Percentiles rank a stretch among this genome's conserved stretches.
Evolutionary conservation across 2,113 vertebrate species (phyloP).

Genomic region (Anhinga rufa): DNA sequence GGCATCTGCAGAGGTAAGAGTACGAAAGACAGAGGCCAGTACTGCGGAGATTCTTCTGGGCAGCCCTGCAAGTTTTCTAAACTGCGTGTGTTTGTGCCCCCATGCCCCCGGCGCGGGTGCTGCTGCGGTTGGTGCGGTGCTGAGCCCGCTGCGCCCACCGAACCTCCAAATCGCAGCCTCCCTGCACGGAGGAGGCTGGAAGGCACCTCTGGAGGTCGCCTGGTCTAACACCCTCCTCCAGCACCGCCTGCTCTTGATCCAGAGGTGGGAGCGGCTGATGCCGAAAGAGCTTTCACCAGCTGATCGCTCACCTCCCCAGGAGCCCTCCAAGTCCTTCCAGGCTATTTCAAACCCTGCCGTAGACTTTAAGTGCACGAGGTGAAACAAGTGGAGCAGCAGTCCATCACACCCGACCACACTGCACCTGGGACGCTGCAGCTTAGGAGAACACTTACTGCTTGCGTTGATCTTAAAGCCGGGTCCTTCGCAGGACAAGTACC

Average conservation of each 20-base stretch:
- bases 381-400: not conserved
- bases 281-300: not conserved
- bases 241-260: not conserved
- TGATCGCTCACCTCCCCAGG: not conserved
- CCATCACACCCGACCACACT: not conserved
- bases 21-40: not conserved
- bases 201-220: not conserved
- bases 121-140: not conserved
- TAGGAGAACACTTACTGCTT: accelerated
- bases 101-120: accelerated
- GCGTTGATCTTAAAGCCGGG: not conserved
- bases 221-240: not conserved
- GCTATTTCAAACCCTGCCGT: not conserved
- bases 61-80: not conserved
- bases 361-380: not conserved
- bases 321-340: not conserved
- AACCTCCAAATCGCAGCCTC: not conserved
- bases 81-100: no score
- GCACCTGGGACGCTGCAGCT: not conserved
- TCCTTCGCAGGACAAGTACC: accelerated
- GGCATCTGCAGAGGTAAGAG: not conserved
- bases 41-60: not conserved
- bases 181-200: accelerated
- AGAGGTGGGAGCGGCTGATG: not conserved
- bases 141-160: not conserved